Base-by-base conservation (phyloP, 1,140 invertebrate genomes). In the Charaxes varanes region DNA sequence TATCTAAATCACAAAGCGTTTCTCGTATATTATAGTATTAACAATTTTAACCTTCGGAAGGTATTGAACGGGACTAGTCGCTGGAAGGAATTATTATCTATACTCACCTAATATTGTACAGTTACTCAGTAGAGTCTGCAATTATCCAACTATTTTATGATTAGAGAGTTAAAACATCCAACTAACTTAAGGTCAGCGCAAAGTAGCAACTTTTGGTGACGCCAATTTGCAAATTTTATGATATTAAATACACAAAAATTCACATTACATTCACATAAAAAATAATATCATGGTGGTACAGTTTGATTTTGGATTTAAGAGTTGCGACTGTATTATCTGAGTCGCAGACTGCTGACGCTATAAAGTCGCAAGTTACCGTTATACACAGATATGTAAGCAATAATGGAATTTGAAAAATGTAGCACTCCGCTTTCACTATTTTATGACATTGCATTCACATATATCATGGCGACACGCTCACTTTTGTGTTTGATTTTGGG, bases 11-110 rank as follows among this genome's bases (percentile, higher is more conserved):
- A 61, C 51, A 77, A 77, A 73, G 72, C 61, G 57, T 72, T 78
- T 78, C 68, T 57, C 73, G 65, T 74, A 70, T 78, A n/a, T n/a
- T n/a, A n/a, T 62, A 42, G 34, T 33, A 49, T 62, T 68, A 66
- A 68, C 65, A 72, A 60, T 62, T 49, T 23, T 8, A 23, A 8
- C 3, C 4, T 23, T 7, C 21, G 6, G 18, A 19, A 19, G 18
- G 18, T 19, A 6, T 19, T 19, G 18, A 19, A 19, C 5, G 1
- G n/a, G 23, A 2, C 23, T 2, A 6, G 10, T 8, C 6, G n/a
- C 18, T 41, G 60, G 60, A 63, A 60, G 60, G 50, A 47, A 45
- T 51, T 53, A 59, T 54, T 60, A 57, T 57, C 58, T 48, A 11
- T 27, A 32, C 27, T 36, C 22, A 34, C 38, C 43, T 47, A 47